phyloP scores from a whole-genome alignment of 1,140 invertebrate genomes.

The Caenorhabditis briggsae region DNA sequence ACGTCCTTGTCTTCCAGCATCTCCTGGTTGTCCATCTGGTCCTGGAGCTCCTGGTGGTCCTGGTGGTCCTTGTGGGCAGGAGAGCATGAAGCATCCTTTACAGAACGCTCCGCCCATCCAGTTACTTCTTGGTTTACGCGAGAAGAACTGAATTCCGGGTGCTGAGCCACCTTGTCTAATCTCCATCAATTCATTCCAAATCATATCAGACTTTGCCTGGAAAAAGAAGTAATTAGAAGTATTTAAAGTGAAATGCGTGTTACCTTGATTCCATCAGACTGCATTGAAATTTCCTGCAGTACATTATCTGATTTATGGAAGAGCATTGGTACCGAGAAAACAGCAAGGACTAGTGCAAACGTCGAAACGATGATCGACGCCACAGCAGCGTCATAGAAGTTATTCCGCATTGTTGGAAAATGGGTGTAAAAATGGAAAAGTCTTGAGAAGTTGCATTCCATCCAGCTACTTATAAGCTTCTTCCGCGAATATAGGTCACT shows the following conservation, averaged over 20 bases:
- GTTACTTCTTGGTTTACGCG: constrained; percentile 52
- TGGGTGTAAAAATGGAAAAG: not conserved
- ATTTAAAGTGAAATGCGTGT: not conserved
- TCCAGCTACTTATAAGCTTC: constrained; percentile 25
- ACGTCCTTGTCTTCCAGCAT: constrained; percentile 66
- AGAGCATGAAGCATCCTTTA: constrained; percentile 61
- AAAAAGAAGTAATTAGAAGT: not conserved
- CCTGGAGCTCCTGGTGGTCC: constrained; percentile 69
- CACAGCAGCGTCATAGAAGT: constrained; percentile 62
- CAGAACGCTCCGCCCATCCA: constrained; percentile 59
- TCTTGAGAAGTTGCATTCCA: constrained; percentile 15
- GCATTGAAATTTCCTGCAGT: constrained; percentile 39
- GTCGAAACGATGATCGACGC: constrained; percentile 64
- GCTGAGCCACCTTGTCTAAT: constrained; percentile 45
- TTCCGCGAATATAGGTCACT: constrained; percentile 40
- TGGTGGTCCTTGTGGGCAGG: constrained; percentile 66
- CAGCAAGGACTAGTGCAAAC: constrained; percentile 55
- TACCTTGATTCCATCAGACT: constrained; percentile 64
- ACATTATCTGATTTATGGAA: constrained; percentile 62
- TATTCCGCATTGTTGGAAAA: constrained; percentile 39
- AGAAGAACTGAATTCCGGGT: constrained; percentile 66
- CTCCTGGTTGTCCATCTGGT: constrained; percentile 68
- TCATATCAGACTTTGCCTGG: constrained; percentile 54
- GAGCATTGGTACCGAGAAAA: constrained; percentile 60
- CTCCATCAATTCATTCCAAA: constrained; percentile 65